Conservation (phyloP, 2,888 invertebrate genomes). For the Argynnis bischoffii region DNA sequence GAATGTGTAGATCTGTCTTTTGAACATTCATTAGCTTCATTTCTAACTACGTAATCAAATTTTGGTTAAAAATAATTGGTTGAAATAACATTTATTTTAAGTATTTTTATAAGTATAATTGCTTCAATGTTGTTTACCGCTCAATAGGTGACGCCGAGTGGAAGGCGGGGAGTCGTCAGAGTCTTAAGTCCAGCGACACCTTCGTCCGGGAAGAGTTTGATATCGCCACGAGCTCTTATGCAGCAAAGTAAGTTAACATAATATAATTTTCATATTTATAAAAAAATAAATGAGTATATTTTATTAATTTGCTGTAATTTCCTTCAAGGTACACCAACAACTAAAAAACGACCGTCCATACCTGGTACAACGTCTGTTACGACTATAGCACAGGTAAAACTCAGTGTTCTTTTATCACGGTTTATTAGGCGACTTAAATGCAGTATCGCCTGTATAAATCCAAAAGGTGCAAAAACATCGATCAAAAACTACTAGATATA, state of each 20-base stretch:
- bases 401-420: background rate
- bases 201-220: slow-evolving; percentile 73
- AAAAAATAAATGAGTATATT: background rate
- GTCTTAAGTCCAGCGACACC: slow-evolving; percentile 72
- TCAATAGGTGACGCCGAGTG: slow-evolving; percentile 52
- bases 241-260: slow-evolving; percentile 57
- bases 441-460: too few species aligned
- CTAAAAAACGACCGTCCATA: slow-evolving; percentile 59
- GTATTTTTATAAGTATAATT: too few species aligned
- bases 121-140: slow-evolving; percentile 1
- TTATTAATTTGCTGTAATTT: background rate
- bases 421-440: too few species aligned
- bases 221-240: slow-evolving; percentile 75
- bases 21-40: too few species aligned
- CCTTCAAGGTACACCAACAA: slow-evolving; percentile 46
- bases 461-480: too few species aligned
- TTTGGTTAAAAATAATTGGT: too few species aligned
- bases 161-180: slow-evolving; percentile 69
- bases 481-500: too few species aligned
- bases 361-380: slow-evolving; percentile 55
- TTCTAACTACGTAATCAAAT: too few species aligned
- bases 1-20: too few species aligned
- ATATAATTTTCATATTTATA: background rate
- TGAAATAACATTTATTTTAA: too few species aligned
- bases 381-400: slow-evolving; percentile 59